These are phyloP conservation scores for Acronicta leporina DNA, from an alignment of 2,888 invertebrate genomes.

Conservation along the genomic window DNA sequence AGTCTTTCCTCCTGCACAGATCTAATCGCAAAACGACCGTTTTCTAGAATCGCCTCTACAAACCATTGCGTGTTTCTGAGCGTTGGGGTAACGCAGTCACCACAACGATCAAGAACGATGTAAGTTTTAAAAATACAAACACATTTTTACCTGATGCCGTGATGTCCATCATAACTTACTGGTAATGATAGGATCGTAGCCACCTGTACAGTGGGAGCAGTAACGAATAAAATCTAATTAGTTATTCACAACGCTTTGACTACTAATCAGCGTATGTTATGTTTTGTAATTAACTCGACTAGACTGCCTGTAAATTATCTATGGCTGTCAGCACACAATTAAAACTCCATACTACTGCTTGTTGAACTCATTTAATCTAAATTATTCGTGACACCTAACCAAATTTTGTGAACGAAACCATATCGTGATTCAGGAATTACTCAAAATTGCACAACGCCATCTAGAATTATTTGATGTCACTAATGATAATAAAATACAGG, in stretches of 20 bases:
- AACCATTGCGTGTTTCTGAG: conserved; percentile 83
- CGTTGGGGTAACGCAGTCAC: conserved; percentile 58
- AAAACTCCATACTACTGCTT: too few species aligned
- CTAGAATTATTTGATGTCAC: too few species aligned
- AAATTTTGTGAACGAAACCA: too few species aligned
- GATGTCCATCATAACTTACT: conserved; percentile 47
- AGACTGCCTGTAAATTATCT: conserved; percentile 31
- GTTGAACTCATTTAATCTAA: too few species aligned
- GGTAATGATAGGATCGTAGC: conserved; percentile 33
- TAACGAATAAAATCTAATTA: conserved; percentile 23
- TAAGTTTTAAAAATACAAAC: conserved; percentile 48
- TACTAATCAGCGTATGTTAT: conserved; percentile 7
- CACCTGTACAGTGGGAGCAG: conserved; percentile 11
- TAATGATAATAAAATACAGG: too few species aligned
- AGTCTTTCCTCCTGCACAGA: conserved; percentile 73
- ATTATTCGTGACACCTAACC: too few species aligned
- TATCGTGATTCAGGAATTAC: too few species aligned
- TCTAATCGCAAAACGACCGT: conserved; percentile 89
- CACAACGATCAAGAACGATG: conserved; percentile 54
- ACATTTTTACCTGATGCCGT: conserved; percentile 52
- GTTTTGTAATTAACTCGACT: conserved; percentile 27
- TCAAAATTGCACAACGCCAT: too few species aligned
- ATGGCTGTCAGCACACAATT: too few species aligned
- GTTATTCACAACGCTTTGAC: conserved; percentile 13
- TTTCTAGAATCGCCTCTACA: conserved; percentile 88